These are phyloP conservation scores for Tympanoctomys barrerae DNA, from an alignment of 2,797 vertebrate species.

Conservation along the genomic window DNA sequence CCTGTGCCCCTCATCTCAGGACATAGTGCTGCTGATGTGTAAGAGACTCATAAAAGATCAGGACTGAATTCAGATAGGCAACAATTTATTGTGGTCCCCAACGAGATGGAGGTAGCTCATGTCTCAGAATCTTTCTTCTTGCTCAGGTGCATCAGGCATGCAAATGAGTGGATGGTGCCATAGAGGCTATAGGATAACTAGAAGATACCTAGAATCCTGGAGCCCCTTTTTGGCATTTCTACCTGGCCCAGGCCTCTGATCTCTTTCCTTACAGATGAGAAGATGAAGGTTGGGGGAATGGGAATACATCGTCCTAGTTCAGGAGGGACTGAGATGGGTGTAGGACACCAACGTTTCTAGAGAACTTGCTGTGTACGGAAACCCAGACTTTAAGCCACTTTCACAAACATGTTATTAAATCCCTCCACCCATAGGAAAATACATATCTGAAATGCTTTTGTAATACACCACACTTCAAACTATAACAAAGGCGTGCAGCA, in stretches of 20 bases:
- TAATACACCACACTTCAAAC: not conserved
- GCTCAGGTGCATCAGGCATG: not conserved
- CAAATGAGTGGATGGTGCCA: not conserved
- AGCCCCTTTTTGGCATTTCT: not conserved
- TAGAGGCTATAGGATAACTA: not conserved
- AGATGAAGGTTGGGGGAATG: not conserved
- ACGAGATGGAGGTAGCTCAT: not conserved
- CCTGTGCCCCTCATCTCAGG: not conserved
- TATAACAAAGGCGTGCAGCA: not conserved
- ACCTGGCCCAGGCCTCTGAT: not conserved
- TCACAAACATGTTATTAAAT: not conserved
- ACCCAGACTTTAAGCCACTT: not conserved
- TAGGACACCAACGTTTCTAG: not conserved
- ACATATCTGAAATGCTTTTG: not conserved
- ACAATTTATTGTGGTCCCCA: too few species aligned
- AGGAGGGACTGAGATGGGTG: not conserved
- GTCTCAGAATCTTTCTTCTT: not conserved
- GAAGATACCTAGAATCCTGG: not conserved
- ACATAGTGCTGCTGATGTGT: not conserved
- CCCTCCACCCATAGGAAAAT: not conserved
- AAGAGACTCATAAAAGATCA: not conserved
- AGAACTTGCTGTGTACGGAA: not conserved
- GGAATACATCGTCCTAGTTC: not conserved
- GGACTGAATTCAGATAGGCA: not conserved
- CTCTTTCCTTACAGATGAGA: not conserved